phyloP scores from a whole-genome alignment of 2,888 invertebrate genomes.

The Ennomos quercinarius region DNA sequence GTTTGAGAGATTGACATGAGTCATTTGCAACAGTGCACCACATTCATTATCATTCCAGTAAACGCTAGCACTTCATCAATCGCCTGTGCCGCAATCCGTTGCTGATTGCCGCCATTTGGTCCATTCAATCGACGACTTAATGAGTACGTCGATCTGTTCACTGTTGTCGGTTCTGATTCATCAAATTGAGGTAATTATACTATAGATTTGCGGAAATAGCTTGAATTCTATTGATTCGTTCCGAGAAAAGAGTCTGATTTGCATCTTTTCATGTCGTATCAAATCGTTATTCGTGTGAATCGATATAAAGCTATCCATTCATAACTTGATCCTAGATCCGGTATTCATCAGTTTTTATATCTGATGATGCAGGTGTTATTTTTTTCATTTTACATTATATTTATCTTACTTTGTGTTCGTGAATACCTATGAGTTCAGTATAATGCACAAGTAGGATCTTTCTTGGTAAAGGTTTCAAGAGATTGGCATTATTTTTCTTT shows the following conservation, averaged over 20 bases:
- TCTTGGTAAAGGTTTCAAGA: too few species aligned
- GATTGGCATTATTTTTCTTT: too few species aligned
- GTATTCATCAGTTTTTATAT: conserved; percentile 14
- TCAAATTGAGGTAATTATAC: conserved; percentile 51
- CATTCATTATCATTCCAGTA: conserved; percentile 75
- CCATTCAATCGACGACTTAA: conserved; percentile 58
- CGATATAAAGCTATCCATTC: conserved; percentile 32
- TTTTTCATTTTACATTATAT: too few species aligned
- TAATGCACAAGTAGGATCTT: too few species aligned
- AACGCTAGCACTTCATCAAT: conserved; percentile 62
- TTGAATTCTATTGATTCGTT: conserved; percentile 50
- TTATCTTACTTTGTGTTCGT: too few species aligned
- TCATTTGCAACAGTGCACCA: conserved; percentile 77
- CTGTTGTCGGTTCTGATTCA: conserved; percentile 52
- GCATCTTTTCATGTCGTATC: conserved; percentile 45
- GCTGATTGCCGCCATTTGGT: conserved; percentile 52
- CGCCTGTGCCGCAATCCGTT: conserved; percentile 47
- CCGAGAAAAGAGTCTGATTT: conserved; percentile 49
- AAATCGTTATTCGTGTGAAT: conserved; percentile 38
- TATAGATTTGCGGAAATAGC: conserved; percentile 54
- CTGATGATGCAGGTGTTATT: neutral
- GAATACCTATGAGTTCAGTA: too few species aligned
- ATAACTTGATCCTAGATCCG: conserved; percentile 36
- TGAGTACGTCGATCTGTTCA: conserved; percentile 48
- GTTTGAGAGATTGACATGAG: conserved; percentile 51